A percentile compares a stretch with the other conserved stretches of the same genome.
phyloP scores from a whole-genome alignment of 2,888 invertebrate species.

The Mongoloraphidia duomilia region DNA sequence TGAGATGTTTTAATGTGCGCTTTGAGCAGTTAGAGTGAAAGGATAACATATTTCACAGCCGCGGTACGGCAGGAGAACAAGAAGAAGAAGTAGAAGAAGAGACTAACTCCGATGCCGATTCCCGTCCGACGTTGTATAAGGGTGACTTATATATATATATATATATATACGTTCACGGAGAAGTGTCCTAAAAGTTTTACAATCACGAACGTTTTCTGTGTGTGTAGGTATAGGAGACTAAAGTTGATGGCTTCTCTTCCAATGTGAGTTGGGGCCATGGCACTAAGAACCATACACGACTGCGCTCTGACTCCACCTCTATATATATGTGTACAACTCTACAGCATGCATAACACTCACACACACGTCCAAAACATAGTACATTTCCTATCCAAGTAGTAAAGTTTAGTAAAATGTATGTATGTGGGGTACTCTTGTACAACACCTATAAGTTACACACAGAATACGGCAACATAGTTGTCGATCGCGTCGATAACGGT shows the following conservation, averaged over 20 bases:
- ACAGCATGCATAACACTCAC: background rate
- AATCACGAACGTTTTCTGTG: constrained; percentile 37
- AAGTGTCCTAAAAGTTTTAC: constrained; percentile 50
- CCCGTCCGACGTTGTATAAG: background rate
- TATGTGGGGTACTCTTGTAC: no score
- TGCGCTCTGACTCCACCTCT: constrained; percentile 40
- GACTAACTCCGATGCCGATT: background rate
- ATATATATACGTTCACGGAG: constrained; percentile 18
- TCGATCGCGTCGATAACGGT: no score
- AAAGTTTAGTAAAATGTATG: no score
- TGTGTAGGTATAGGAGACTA: constrained; percentile 29
- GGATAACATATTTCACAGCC: no score
- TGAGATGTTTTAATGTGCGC: no score
- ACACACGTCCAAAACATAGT: no score
- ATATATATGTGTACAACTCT: constrained; percentile 17
- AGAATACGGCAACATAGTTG: no score
- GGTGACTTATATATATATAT: background rate
- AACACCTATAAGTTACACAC: no score
- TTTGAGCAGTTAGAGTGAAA: no score
- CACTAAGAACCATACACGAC: constrained; percentile 44
- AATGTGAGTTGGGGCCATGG: constrained; percentile 50
- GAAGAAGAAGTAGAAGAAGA: background rate
- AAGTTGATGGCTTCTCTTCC: constrained; percentile 51
- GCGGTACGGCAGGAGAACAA: constrained; percentile 3
- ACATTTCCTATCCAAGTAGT: no score